These are phyloP conservation scores for Ameiurus melas DNA, from an alignment of 2,113 vertebrate genomes.

Conservation along the genomic window DNA sequence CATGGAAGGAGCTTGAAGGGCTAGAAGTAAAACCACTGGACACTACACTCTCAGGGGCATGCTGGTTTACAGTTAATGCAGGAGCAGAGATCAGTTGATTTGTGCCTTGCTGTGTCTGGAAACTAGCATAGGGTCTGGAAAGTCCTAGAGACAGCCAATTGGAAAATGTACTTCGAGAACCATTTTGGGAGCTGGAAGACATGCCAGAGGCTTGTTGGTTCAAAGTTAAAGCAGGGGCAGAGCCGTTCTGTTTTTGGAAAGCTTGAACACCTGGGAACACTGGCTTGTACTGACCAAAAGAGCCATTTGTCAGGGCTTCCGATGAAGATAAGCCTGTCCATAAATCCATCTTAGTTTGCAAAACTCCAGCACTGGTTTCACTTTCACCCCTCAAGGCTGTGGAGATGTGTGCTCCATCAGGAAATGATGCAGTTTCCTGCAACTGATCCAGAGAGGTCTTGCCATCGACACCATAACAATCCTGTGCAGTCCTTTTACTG, in stretches of 20 bases:
- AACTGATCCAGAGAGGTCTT: not conserved
- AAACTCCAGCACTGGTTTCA: not conserved
- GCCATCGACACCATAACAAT: not conserved
- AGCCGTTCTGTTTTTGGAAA: too few relatives aligned
- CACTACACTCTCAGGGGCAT: not conserved
- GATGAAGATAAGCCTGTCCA: not conserved
- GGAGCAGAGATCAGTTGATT: not conserved
- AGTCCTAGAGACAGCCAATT: too few relatives aligned
- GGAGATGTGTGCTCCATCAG: not conserved
- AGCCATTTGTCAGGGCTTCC: not conserved
- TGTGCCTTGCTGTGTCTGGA: too few relatives aligned
- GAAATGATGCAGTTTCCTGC: not conserved
- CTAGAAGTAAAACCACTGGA: not conserved
- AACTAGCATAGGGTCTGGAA: too few relatives aligned
- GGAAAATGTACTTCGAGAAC: not conserved
- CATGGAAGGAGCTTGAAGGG: not conserved
- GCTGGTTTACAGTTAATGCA: not conserved
- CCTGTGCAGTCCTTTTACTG: not conserved
- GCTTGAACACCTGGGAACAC: not conserved
- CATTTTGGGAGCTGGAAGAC: too few relatives aligned
- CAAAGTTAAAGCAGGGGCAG: too few relatives aligned
- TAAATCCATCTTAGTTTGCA: not conserved
- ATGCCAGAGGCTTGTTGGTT: too few relatives aligned
- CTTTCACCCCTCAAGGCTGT: not conserved
- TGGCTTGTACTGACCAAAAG: not conserved